phyloP scores from a whole-genome alignment of 2,113 vertebrate genomes.

The Ptychochromis oligacanthus region DNA sequence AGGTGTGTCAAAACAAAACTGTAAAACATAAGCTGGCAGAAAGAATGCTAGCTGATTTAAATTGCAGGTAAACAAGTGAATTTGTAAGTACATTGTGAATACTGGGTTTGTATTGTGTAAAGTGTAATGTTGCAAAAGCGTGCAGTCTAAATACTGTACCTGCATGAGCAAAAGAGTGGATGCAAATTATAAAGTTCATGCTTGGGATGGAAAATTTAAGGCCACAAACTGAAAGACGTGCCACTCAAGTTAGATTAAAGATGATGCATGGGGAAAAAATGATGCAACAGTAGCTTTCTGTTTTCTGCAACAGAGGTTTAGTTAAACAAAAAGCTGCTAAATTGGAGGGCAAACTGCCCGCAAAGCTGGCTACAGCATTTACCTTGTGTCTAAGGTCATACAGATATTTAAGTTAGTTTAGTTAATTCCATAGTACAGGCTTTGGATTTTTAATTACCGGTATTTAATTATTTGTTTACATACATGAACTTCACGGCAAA shows the following conservation, averaged over 20 bases:
- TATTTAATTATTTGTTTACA: background rate
- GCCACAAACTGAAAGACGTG: constrained; percentile 1
- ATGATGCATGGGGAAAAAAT: constrained; percentile 13
- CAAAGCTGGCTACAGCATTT: constrained; percentile 14
- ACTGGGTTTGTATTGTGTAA: background rate
- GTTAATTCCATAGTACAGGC: background rate
- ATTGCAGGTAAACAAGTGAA: constrained; percentile 4
- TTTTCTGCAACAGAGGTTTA: constrained; percentile 25
- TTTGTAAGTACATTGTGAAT: background rate
- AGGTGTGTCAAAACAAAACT: background rate
- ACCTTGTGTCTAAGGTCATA: background rate
- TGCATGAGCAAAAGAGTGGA: background rate
- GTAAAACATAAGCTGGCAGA: background rate
- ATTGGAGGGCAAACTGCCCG: constrained; percentile 36
- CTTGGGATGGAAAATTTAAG: constrained; percentile 32
- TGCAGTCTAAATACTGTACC: constrained; percentile 11
- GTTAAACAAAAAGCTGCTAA: constrained; percentile 41
- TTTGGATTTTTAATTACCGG: background rate
- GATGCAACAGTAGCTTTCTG: background rate
- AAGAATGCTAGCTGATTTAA: background rate
- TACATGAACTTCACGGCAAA: background rate
- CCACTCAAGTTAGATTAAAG: constrained; percentile 38
- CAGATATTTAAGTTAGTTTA: constrained; percentile 2
- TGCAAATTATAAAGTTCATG: constrained; percentile 29
- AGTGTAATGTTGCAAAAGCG: background rate